Evolutionary conservation across 2,113 vertebrate genomes (phyloP), one percentile per base, ranked within the genome.

Genomic region (Monopterus albus): DNA sequence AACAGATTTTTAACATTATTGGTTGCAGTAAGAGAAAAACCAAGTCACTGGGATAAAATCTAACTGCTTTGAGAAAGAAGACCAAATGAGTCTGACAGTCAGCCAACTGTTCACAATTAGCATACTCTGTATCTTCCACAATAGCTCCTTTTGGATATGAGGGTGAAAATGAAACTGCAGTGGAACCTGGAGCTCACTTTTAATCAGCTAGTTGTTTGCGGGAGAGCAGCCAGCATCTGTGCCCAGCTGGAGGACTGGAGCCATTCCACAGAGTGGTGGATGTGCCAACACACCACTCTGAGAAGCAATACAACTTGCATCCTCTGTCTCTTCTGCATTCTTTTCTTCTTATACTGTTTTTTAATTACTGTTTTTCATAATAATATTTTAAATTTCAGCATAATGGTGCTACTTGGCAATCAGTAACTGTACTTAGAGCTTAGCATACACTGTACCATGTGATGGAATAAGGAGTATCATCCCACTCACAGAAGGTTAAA

Each of bases 161-260:
- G 17, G 51, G n/a, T 43, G n/a, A n/a, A n/a, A n/a, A n/a, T n/a
- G n/a, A n/a, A n/a, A n/a, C n/a, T n/a, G n/a, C n/a, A n/a, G n/a
- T n/a, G n/a, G n/a, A 38, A 38, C 5, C 20, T 49, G 43, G 29
- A 47, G 59, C 20, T 36, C 31, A n/a, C 15, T 49, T 46, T 46
- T 38, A 57, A 38, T 57, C 20, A 46, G 29, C 7, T n/a, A 25
- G 38, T 14, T 25, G 15, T 66, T 23, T 43, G 10, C 35, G 14
- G 38, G 28, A 43, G 18, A 43, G 33, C 26, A 53, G 49, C 14
- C 36, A 35, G 21, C 36, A 15, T 23, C 26, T 49, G 26, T 21
- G 14, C 28, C 50, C 39, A 35, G 28, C 63, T 36, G 59, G 43
- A 49, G 29, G 9, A 7, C 6, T 62, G 59, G 59, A 62, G 29